Evolutionary conservation across 2,113 vertebrate species (phyloP).

Genomic region (Sphaerodactylus townsendi): DNA sequence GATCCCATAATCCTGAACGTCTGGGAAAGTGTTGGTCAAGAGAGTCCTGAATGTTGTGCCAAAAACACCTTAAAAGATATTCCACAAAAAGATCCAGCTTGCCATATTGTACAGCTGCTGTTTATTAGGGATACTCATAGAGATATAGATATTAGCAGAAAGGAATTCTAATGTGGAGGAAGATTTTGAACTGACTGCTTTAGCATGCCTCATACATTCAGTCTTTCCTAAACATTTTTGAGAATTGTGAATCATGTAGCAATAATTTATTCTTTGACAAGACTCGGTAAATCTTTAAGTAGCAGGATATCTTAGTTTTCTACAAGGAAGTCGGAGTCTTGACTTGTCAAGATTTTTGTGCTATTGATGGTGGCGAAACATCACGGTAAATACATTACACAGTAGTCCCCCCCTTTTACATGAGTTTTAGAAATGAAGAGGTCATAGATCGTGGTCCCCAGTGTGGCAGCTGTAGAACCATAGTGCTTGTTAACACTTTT

Average conservation of each 20-base stretch:
- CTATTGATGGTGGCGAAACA: not conserved
- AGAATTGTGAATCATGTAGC: not conserved
- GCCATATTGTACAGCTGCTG: slow-evolving; percentile 58
- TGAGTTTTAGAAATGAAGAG: not conserved
- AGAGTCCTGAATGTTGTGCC: slow-evolving; percentile 52
- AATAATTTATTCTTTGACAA: slow-evolving; percentile 14
- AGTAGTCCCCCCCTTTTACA: not conserved
- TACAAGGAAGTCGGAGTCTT: not conserved
- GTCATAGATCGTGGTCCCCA: not conserved
- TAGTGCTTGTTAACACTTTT: too few species aligned
- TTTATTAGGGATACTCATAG: slow-evolving; percentile 59
- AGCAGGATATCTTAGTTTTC: slow-evolving; percentile 20
- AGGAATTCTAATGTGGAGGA: slow-evolving; percentile 15
- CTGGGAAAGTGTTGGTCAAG: slow-evolving; percentile 66
- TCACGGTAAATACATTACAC: not conserved
- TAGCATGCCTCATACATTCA: not conserved
- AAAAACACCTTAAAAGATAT: slow-evolving; percentile 68
- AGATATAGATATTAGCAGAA: slow-evolving; percentile 40
- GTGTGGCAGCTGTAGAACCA: too few species aligned
- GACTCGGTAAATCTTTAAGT: slow-evolving; percentile 5
- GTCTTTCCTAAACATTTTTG: slow-evolving; percentile 24
- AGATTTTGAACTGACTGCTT: slow-evolving; percentile 19
- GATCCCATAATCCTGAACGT: slow-evolving; percentile 60
- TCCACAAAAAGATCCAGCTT: slow-evolving; percentile 53
- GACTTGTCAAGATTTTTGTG: not conserved